Evolutionary conservation across 2,888 invertebrate species (phyloP), one percentile per base, ranked within the genome.

Genomic region (Caenorhabditis virilis): DNA sequence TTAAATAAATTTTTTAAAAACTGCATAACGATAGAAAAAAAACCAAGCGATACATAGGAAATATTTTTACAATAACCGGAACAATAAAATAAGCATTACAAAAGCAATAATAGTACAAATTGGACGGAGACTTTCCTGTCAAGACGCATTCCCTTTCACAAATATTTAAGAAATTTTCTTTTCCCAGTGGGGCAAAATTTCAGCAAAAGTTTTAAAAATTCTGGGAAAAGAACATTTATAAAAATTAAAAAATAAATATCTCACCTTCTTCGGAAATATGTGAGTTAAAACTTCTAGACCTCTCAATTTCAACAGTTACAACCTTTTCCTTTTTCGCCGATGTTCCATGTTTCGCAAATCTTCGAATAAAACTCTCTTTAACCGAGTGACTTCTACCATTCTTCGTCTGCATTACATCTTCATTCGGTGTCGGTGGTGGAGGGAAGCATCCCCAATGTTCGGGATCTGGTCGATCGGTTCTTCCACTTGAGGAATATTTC

Each of bases 341-440:
- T 36, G 23, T 7, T 22, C 23, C 23, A n/a, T 42, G 3, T 23
- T 23, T 22, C 23, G 20, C 6, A 36, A 75, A 50, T 42, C 68
- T 56, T 33, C 71, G 22, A 23, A 73, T 71, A 20, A 75, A 66
- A n/a, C 55, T 52, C 11, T 67, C 70, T 46, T 74, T 74, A 20
- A 74, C 69, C 25, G 72, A 72, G 25, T 74, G 72, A 41, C 64
- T 67, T 25, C 50, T 51, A 43, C 42, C 25, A 2, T 18, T 6
- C 23, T 42, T 42, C 23, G 42, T 22, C 15, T 42, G 23, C 3
- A 4, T 22, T 13, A 18, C 13, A 23, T 42, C 47, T 16, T 59
- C 58, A n/a, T 35, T 48, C 11, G 54, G 53, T 4, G 48, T 43
- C 0, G 54, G 54, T 1, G 65, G 59, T 0, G 65, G 65, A 13